Base-by-base conservation (phyloP, 2,797 vertebrate genomes). In the Leptoclinus maculatus region DNA sequence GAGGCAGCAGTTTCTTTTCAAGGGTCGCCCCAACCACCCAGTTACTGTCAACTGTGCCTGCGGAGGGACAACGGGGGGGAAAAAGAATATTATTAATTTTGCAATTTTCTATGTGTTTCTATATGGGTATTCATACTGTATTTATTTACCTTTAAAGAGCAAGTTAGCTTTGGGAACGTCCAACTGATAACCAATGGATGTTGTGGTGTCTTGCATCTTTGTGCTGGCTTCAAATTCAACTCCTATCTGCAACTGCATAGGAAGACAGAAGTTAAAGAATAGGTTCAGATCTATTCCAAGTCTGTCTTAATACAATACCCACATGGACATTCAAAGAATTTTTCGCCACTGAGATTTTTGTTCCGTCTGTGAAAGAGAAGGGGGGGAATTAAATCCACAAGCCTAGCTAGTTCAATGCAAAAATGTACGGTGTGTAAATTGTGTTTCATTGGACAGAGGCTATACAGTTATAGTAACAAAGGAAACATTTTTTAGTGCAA, bases 141-240 rank as follows among this genome's bases (percentile, higher is more conserved):
- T 19, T 17, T 14, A 27, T 53, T 74, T 94, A 97, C 97, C 97
- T 97, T 96, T 97, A 89, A 98, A 98, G 11, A 97, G 95, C 65
- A 98, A 91, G 88, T 98, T 97, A 67, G 97, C 96, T 93, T 97
- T 97, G 41, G 97, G 96, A 56, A 98, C 84, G 80, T 98, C 97
- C 87, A 98, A 75, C 93, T 97, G 97, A 87, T 98, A 98, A 49
- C 96, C 97, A 0, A 98, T 95, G 3, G 96, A 96, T 71, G 96
- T 91, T 7, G 95, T 95, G 0, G 97, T 97, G 45, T 98, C 97
- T 89, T 97, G 96, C 96, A 96, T 96, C 63, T 96, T 94, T 5
- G 95, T 95, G 91, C 93, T 98, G 76, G 96, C 96, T 90, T 98
- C 97, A 62, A 97, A 96, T 89, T 98, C 97, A 79, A 98, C 97